Conservation (phyloP, 2,113 vertebrate species). For the Genyomyrus donnyi region DNA sequence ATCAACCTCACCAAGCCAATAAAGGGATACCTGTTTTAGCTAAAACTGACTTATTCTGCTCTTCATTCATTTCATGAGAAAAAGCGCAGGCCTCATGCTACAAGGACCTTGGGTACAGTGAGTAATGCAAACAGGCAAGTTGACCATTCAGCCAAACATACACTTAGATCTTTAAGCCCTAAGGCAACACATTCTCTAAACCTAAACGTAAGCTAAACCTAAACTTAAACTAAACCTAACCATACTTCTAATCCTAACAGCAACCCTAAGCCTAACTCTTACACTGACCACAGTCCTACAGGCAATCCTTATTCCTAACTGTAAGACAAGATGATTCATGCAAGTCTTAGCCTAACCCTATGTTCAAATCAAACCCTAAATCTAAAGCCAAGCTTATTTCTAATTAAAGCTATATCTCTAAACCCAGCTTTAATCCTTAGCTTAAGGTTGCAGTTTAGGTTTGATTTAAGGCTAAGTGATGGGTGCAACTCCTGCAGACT, state of each 20-base stretch:
- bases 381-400: background rate
- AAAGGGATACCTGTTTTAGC: conserved; percentile 97
- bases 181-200: background rate
- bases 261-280: background rate
- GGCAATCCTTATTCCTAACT: background rate
- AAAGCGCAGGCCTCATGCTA: background rate
- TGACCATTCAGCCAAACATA: background rate
- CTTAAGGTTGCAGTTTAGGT: too few relatives aligned
- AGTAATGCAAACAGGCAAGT: background rate
- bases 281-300: background rate
- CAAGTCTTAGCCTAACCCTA: background rate
- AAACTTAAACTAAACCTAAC: background rate
- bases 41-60: conserved; percentile 23
- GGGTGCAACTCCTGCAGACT: background rate
- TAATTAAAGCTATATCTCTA: background rate
- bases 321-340: background rate
- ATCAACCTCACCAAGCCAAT: conserved; percentile 97
- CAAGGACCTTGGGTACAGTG: background rate
- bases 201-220: background rate
- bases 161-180: background rate
- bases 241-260: background rate
- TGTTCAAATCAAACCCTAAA: background rate
- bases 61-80: conserved; percentile 2
- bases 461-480: background rate
- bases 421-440: background rate